A percentile compares a stretch with the other conserved stretches of the same genome.
Evolutionary conservation across 1,140 invertebrate genomes (phyloP).

Genomic region (Eriocheir sinensis): DNA sequence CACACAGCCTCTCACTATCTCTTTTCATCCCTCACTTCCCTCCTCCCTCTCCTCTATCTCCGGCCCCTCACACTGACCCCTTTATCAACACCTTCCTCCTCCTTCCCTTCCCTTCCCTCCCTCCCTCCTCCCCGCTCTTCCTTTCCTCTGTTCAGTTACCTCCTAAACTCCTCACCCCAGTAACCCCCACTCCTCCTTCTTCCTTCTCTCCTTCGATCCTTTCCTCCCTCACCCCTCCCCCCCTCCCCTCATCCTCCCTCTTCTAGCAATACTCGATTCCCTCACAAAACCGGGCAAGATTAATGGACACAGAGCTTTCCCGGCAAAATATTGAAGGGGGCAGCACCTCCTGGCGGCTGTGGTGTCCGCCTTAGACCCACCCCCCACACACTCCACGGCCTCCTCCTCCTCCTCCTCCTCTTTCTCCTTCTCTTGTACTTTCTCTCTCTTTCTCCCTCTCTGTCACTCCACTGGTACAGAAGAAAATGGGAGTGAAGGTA

Average conservation of each 20-base stretch:
- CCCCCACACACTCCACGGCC: background rate
- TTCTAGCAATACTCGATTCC: constrained; percentile 32
- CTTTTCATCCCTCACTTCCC: constrained; percentile 12
- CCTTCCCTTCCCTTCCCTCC: too few species aligned
- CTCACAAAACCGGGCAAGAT: background rate
- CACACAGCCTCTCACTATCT: background rate
- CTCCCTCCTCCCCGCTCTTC: background rate
- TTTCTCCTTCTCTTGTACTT: too few species aligned
- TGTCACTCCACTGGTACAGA: too few species aligned
- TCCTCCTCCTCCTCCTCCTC: background rate
- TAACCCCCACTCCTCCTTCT: background rate
- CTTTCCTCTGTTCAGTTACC: background rate
- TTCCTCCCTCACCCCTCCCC: background rate
- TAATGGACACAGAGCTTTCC: background rate
- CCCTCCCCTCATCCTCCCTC: background rate
- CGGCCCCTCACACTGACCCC: background rate
- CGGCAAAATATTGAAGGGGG: constrained; percentile 20
- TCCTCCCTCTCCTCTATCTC: background rate
- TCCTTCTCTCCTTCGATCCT: background rate
- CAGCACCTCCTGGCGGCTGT: background rate
- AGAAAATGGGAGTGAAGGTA: too few species aligned
- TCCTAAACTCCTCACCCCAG: background rate
- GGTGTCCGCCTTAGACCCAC: background rate
- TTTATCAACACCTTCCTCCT: background rate
- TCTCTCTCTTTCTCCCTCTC: too few species aligned